Evolutionary conservation across 2,888 invertebrate species (phyloP).

Genomic region (Parnassius apollo): DNA sequence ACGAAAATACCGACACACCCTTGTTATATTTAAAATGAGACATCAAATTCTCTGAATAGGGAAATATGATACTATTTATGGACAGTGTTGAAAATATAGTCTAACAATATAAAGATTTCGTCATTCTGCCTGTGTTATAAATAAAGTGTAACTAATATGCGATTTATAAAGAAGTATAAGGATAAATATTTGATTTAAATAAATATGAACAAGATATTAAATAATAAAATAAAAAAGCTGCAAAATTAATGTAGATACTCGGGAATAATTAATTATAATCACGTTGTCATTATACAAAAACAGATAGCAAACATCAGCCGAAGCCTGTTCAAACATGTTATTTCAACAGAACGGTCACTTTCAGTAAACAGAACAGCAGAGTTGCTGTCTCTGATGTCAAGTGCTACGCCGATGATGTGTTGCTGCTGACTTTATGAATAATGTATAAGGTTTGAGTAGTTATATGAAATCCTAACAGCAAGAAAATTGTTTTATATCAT

Average conservation of each 20-base stretch:
- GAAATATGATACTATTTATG: constrained; percentile 9
- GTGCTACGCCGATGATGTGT: constrained; percentile 40
- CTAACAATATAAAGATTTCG: neutral
- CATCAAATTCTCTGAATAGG: constrained; percentile 11
- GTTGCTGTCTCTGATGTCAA: constrained; percentile 58
- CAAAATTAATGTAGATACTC: neutral
- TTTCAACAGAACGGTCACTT: constrained; percentile 39
- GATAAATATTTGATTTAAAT: too few relatives aligned
- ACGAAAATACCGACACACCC: constrained; percentile 10
- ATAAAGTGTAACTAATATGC: too few relatives aligned
- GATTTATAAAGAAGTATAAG: too few relatives aligned
- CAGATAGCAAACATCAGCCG: constrained; percentile 32
- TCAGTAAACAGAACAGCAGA: constrained; percentile 43
- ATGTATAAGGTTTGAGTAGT: constrained; percentile 37
- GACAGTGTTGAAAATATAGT: neutral
- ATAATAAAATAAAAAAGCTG: neutral
- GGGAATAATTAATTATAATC: too few relatives aligned
- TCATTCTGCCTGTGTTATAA: too few relatives aligned
- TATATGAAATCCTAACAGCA: constrained; percentile 27
- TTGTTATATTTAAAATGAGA: constrained; percentile 13
- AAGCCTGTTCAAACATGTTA: constrained; percentile 33
- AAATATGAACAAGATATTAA: neutral
- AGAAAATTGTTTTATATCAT: constrained; percentile 15
- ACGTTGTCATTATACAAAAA: constrained; percentile 11
- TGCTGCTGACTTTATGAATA: constrained; percentile 46